Percentiles rank a stretch among this genome's conserved stretches.
Evolutionary conservation across 2,797 vertebrate genomes (phyloP).

Genomic region (Iguana delicatissima): DNA sequence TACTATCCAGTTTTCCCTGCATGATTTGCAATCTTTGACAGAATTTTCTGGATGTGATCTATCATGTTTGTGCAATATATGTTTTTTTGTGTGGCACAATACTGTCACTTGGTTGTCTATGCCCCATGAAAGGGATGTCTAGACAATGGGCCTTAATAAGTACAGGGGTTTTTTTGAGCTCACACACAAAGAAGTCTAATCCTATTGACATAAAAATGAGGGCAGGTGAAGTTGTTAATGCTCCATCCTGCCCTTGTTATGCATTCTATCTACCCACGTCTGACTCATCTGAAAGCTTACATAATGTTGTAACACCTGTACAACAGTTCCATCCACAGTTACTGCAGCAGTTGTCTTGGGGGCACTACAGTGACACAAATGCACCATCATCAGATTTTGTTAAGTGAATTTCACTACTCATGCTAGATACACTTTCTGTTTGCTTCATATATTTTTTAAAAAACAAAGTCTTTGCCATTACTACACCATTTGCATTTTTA

Average conservation of each 20-base stretch:
- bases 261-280: not conserved
- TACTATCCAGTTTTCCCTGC: not conserved
- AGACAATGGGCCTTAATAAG: not conserved
- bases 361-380: not conserved
- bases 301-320: not conserved
- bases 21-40: not conserved
- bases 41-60: not conserved
- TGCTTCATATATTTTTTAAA: not conserved
- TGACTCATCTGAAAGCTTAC: not conserved
- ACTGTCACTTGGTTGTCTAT: not conserved
- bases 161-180: not conserved
- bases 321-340: not conserved
- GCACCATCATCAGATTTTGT: not conserved
- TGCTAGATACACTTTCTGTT: not conserved
- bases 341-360: not conserved
- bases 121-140: not conserved
- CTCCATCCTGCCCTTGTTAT: not conserved
- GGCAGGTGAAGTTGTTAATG: too few species aligned
- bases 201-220: not conserved
- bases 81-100: not conserved
- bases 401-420: not conserved
- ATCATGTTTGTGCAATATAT: too few species aligned
- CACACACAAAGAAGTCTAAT: not conserved
- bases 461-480: slow-evolving; percentile 17
- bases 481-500: slow-evolving; percentile 7